Evolutionary conservation across 2,888 invertebrate species (phyloP), one percentile per base, ranked within the genome.

Genomic region (Erynnis tages): DNA sequence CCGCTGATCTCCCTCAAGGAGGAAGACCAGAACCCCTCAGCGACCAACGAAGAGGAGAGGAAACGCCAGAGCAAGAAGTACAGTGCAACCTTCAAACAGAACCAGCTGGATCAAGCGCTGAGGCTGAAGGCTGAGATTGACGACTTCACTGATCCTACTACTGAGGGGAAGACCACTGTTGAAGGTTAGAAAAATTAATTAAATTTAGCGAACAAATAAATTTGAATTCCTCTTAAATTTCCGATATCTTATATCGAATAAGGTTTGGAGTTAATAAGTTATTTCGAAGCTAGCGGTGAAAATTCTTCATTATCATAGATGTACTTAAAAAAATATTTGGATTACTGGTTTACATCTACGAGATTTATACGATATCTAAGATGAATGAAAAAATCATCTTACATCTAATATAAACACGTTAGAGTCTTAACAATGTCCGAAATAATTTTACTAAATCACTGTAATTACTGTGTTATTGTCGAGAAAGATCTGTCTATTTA

Each of bases 11-110:
- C 74, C 40, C 63, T 85, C n/a, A 83, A 81, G 49, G 76, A 76
- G 1, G 69, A 62, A 10, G 86, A 87, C 60, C 88, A 86, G 56
- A 88, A 84, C 57, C 79, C 81, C 0, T 79, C 85, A 1, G 88
- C 88, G 0, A 85, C 86, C 0, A 87, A 79, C 50, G 88, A 89
- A 13, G 86, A 87, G 2, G 85, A 87, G 56, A 79, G 71, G 25
- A 86, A 83, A 60, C 73, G 88, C 58, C 87, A 88, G 56, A 87
- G 88, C 64, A 89, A 89, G 70, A 89, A 88, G 61, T 89, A 82
- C 71, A 88, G 86, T 59, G 61, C 85, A 4, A 80, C 74, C 49
- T 82, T 87, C 59, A 86, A 80, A 25, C 84, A 85, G 67, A 87
- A 84, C 57, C 82, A 84, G 57, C 59, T 88, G 4, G 80, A 82